A percentile compares a stretch with the other conserved stretches of the same genome.
phyloP scores from a whole-genome alignment of 2,797 vertebrate genomes.

The Thripadectes ignobilis region DNA sequence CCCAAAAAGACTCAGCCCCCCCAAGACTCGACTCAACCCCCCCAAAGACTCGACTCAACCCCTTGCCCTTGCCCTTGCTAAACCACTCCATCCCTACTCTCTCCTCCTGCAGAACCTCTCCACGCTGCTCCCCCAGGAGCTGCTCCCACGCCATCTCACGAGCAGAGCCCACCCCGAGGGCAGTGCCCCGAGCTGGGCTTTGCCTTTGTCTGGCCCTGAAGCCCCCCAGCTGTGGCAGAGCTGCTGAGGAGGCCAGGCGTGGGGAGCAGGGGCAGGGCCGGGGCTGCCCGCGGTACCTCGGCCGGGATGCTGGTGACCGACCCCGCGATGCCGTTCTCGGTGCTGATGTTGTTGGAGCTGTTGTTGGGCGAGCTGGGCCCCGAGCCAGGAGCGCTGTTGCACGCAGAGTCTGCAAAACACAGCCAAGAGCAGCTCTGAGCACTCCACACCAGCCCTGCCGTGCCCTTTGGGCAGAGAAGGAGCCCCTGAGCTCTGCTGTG shows the following conservation, averaged over 20 bases:
- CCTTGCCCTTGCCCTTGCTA: not conserved
- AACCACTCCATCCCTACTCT: not conserved
- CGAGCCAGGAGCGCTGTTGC: constrained; percentile 96
- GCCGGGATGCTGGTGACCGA: constrained; percentile 83
- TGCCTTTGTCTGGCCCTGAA: not conserved
- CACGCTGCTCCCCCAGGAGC: constrained; percentile 29
- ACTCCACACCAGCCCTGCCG: not conserved
- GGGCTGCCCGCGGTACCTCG: constrained; percentile 89
- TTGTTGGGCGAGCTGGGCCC: constrained; percentile 98
- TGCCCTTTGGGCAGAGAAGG: constrained; percentile 8
- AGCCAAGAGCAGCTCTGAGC: constrained; percentile 19
- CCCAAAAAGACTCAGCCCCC: too few species aligned
- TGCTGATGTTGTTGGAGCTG: constrained; percentile 94
- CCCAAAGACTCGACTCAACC: not conserved
- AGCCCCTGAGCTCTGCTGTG: not conserved
- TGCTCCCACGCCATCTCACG: not conserved
- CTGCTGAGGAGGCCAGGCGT: too few species aligned
- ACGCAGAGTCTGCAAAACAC: constrained; percentile 86
- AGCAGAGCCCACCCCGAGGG: not conserved
- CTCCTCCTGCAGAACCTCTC: not conserved
- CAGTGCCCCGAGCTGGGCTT: not conserved
- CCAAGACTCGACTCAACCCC: too few species aligned
- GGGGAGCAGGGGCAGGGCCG: not conserved
- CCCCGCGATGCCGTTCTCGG: constrained; percentile 88
- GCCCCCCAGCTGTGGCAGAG: too few species aligned